Conservation (phyloP, 2,797 vertebrate species). For the Kryptolebias ocellatus region DNA sequence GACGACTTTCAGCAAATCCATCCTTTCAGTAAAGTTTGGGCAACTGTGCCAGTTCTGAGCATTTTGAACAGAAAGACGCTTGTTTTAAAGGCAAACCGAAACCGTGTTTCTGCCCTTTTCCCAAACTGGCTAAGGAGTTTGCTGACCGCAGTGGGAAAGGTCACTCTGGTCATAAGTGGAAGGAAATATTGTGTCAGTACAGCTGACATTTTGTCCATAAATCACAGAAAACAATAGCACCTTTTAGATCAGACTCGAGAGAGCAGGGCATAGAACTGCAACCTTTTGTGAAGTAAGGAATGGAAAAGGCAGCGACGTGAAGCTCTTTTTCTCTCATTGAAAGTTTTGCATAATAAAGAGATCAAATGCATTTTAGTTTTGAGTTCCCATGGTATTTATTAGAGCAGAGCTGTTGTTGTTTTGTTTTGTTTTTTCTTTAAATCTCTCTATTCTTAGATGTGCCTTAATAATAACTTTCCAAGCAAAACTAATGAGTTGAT, state of each 20-base stretch:
- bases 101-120: slow-evolving; percentile 2
- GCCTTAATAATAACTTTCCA: no score
- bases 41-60: neutral
- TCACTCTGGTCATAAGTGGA: slow-evolving; percentile 26
- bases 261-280: slow-evolving; percentile 41
- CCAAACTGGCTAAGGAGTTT: slow-evolving; percentile 7
- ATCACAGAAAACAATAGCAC: slow-evolving; percentile 60
- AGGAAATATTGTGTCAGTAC: slow-evolving; percentile 54
- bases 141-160: slow-evolving; percentile 21
- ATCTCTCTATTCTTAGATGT: neutral
- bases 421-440: no score
- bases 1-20: neutral
- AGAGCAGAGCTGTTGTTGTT: neutral
- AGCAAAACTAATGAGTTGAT: neutral
- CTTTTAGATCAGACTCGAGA: slow-evolving; percentile 42
- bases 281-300: slow-evolving; percentile 48
- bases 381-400: slow-evolving; percentile 30
- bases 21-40: neutral
- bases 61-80: neutral
- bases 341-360: slow-evolving; percentile 42
- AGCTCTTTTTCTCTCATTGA: neutral
- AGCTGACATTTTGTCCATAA: slow-evolving; percentile 49
- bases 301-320: slow-evolving; percentile 43
- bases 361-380: slow-evolving; percentile 35
- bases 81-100: slow-evolving; percentile 7